These are phyloP conservation scores for Pangasius larnaudii DNA, from an alignment of 2,797 vertebrate genomes.

Conservation along the genomic window DNA sequence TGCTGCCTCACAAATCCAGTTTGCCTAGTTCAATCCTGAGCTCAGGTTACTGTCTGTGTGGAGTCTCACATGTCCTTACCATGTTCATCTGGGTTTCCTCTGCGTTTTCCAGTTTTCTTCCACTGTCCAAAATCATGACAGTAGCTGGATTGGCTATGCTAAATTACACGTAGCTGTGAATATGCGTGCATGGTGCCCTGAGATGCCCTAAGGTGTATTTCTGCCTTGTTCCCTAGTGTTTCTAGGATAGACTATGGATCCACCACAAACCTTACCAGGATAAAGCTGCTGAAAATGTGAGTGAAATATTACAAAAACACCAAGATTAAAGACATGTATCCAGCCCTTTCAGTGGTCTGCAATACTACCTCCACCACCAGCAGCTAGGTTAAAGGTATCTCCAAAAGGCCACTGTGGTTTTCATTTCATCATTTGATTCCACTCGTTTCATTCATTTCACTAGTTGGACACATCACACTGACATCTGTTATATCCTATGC, in stretches of 20 bases:
- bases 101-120: neutral
- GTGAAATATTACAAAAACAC: neutral
- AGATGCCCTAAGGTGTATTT: neutral
- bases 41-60: neutral
- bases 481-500: neutral
- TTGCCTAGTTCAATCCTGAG: neutral
- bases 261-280: neutral
- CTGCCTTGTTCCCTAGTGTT: neutral
- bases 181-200: neutral
- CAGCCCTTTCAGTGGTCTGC: neutral
- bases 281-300: neutral
- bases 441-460: neutral
- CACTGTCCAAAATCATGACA: neutral
- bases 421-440: neutral
- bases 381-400: neutral
- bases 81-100: neutral
- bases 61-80: neutral
- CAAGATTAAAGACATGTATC: neutral
- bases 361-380: neutral
- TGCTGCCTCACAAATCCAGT: neutral
- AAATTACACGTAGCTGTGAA: neutral
- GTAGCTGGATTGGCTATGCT: neutral
- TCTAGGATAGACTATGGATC: neutral
- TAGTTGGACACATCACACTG: too few relatives aligned
- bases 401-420: neutral